These are phyloP conservation scores for Platerodrilus igneus DNA, from an alignment of 2,888 invertebrate genomes.

Conservation along the genomic window DNA sequence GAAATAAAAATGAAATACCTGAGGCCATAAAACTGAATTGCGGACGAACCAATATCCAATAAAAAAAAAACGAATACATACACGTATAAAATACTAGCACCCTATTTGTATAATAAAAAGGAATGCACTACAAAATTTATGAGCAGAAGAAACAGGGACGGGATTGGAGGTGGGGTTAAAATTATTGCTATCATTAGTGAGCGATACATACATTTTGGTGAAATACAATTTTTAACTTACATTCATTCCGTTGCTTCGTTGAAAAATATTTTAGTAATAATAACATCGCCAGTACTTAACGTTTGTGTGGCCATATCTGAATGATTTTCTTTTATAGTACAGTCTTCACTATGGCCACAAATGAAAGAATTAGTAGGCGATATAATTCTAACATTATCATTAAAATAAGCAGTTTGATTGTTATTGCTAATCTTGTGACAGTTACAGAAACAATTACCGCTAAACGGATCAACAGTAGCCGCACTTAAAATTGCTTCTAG, in stretches of 20 bases:
- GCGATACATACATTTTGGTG: too few species aligned
- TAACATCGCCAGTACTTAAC: constrained; percentile 86
- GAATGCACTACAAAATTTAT: too few species aligned
- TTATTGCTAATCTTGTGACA: constrained; percentile 47
- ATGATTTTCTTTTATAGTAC: constrained; percentile 48
- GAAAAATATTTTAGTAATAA: constrained; percentile 75
- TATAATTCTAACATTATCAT: constrained; percentile 38
- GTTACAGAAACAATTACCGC: constrained; percentile 52
- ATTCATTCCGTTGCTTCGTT: constrained; percentile 39
- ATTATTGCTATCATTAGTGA: too few species aligned
- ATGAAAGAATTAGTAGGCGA: constrained; percentile 41
- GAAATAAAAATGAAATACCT: too few species aligned
- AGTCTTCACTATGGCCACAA: constrained; percentile 38
- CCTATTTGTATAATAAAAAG: too few species aligned
- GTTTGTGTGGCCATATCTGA: constrained; percentile 72
- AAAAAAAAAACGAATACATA: too few species aligned
- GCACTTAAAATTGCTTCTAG: constrained; percentile 80
- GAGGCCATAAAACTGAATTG: too few species aligned
- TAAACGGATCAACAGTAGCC: constrained; percentile 55
- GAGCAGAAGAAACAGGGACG: too few species aligned
- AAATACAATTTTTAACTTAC: too few species aligned
- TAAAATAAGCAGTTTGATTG: constrained; percentile 19
- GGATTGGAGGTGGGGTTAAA: too few species aligned
- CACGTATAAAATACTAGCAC: too few species aligned
- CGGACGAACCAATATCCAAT: too few species aligned